Evolutionary conservation across 1,140 invertebrate genomes (phyloP).

Genomic region (Pinna nobilis): DNA sequence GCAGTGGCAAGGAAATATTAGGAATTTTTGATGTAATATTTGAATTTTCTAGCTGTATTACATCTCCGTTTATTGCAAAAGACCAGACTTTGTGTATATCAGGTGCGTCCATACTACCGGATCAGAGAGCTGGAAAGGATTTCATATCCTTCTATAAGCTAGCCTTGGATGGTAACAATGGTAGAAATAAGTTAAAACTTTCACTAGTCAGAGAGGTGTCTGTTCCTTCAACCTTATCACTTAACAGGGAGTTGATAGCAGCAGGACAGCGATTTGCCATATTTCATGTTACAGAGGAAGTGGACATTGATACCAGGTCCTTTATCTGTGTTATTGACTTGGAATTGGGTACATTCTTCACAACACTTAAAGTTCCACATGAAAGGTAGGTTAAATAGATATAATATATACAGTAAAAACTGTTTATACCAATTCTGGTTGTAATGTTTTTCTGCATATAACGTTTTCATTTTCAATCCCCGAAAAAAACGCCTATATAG

Average conservation of each 20-base stretch:
- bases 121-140: not conserved
- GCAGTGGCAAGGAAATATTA: slow-evolving; percentile 2
- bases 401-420: not conserved
- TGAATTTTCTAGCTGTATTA: slow-evolving; percentile 14
- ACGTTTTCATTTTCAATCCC: too few relatives aligned
- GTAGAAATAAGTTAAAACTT: not conserved
- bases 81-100: slow-evolving; percentile 22
- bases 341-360: slow-evolving; percentile 14
- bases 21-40: slow-evolving; percentile 18
- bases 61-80: slow-evolving; percentile 17
- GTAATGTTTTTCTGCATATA: too few relatives aligned
- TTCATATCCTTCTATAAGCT: not conserved
- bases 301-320: not conserved
- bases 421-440: too few relatives aligned
- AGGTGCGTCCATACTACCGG: not conserved
- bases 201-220: not conserved
- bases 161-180: not conserved
- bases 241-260: slow-evolving; percentile 15
- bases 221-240: not conserved
- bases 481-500: too few relatives aligned
- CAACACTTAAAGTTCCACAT: slow-evolving; percentile 10
- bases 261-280: slow-evolving; percentile 29
- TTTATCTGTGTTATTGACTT: slow-evolving; percentile 28
- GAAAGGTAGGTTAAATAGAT: slow-evolving; percentile 7
- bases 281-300: slow-evolving; percentile 27